phyloP scores from a whole-genome alignment of 2,888 invertebrate species.

The Thymelicus acteon region DNA sequence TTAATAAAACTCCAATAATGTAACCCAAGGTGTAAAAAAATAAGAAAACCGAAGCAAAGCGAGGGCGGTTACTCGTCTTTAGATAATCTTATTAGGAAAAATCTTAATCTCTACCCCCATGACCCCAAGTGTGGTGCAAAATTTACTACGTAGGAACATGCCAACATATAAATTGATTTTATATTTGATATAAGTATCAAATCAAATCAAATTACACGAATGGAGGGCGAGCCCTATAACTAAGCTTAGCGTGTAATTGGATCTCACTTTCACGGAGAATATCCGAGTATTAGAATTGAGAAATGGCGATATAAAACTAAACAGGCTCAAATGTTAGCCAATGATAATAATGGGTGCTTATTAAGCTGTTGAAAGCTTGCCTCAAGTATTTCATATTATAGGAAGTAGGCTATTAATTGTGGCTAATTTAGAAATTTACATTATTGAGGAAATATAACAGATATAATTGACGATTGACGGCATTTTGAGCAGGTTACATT shows the following conservation, averaged over 20 bases:
- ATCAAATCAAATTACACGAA: too few relatives aligned
- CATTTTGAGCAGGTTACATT: neutral
- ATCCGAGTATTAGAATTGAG: slow-evolving; percentile 26
- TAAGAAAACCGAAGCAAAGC: too few relatives aligned
- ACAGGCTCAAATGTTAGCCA: slow-evolving; percentile 24
- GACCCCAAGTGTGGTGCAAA: too few relatives aligned
- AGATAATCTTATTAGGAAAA: too few relatives aligned
- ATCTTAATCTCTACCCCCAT: too few relatives aligned
- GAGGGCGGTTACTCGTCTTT: too few relatives aligned
- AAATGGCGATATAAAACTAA: slow-evolving; percentile 33
- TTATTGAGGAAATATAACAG: neutral
- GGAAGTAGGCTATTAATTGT: slow-evolving; percentile 18
- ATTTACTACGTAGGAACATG: too few relatives aligned
- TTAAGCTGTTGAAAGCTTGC: slow-evolving; percentile 31
- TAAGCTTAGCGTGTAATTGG: slow-evolving; percentile 18
- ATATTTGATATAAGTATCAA: too few relatives aligned
- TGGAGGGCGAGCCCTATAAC: too few relatives aligned
- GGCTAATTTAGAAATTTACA: slow-evolving; percentile 12
- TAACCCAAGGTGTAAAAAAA: too few relatives aligned
- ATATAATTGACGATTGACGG: neutral
- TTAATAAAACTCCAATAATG: too few relatives aligned
- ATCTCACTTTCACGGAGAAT: slow-evolving; percentile 29
- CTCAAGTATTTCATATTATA: neutral
- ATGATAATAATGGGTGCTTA: slow-evolving; percentile 29
- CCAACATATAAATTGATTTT: neutral